These are phyloP conservation scores for Fragum sueziense DNA, from an alignment of 2,888 invertebrate species.

Conservation along the genomic window DNA sequence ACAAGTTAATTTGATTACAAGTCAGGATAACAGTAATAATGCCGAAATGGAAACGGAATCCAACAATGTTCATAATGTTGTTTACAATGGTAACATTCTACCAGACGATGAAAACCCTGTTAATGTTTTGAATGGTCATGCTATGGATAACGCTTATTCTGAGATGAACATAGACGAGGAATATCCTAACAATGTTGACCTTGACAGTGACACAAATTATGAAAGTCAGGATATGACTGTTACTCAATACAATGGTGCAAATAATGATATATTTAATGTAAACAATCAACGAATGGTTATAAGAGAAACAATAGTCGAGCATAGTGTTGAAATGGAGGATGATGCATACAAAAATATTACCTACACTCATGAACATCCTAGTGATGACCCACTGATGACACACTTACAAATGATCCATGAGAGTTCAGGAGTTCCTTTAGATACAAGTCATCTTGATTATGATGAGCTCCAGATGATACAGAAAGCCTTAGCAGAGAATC, in stretches of 20 bases:
- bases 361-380: not conserved
- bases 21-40: not conserved
- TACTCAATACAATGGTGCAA: not conserved
- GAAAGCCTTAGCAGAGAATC: constrained; percentile 54
- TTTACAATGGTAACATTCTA: no score
- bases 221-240: not conserved
- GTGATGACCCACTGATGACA: not conserved
- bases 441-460: constrained; percentile 49
- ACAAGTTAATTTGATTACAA: not conserved
- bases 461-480: constrained; percentile 60
- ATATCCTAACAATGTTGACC: not conserved
- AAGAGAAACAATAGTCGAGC: constrained; percentile 7
- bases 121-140: not conserved
- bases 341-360: not conserved
- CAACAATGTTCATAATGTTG: no score
- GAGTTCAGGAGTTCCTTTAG: constrained; percentile 20
- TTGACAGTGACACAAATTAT: not conserved
- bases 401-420: constrained; percentile 18
- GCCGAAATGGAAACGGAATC: not conserved
- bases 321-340: not conserved
- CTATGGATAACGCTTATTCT: not conserved
- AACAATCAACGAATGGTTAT: constrained; percentile 8
- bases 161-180: not conserved
- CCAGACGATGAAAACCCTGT: not conserved
- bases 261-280: not conserved